Conservation (phyloP, 2,888 invertebrate species). For the Tachina grossa region DNA sequence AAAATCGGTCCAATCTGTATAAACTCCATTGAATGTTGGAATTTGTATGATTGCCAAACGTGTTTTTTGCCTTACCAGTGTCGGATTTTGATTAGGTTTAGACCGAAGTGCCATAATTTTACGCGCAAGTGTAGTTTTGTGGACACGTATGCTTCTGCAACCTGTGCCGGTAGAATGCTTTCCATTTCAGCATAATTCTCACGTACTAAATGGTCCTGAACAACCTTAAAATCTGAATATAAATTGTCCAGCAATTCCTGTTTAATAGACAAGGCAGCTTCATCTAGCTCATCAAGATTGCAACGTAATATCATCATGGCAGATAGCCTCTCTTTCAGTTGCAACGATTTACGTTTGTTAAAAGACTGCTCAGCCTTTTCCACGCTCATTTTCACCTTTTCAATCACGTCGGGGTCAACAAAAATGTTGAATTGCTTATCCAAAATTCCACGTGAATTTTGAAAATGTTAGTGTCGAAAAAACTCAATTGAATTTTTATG, state of each 20-base stretch:
- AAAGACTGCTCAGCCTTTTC: background rate
- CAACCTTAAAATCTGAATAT: slow-evolving; percentile 19
- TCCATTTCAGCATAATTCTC: slow-evolving; percentile 39
- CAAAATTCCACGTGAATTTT: background rate
- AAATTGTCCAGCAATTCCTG: slow-evolving; percentile 8
- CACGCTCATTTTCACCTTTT: background rate
- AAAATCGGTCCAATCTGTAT: slow-evolving; percentile 64
- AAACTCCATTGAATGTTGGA: slow-evolving; percentile 54
- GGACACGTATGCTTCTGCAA: background rate
- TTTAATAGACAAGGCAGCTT: slow-evolving; percentile 1
- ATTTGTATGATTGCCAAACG: slow-evolving; percentile 52
- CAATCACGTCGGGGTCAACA: slow-evolving; percentile 39
- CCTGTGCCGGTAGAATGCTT: slow-evolving; percentile 13
- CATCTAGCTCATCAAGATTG: background rate
- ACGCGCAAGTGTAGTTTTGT: background rate
- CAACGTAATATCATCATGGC: background rate
- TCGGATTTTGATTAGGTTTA: background rate
- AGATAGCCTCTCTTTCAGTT: background rate
- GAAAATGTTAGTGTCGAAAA: background rate
- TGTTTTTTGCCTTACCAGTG: slow-evolving; percentile 31
- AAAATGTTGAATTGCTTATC: background rate
- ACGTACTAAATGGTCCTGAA: slow-evolving; percentile 12
- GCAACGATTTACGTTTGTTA: slow-evolving; percentile 16
- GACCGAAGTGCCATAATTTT: background rate
- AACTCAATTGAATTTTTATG: background rate